phyloP scores from a whole-genome alignment of 2,113 vertebrate genomes.

The Illadopsis cleaveri region DNA sequence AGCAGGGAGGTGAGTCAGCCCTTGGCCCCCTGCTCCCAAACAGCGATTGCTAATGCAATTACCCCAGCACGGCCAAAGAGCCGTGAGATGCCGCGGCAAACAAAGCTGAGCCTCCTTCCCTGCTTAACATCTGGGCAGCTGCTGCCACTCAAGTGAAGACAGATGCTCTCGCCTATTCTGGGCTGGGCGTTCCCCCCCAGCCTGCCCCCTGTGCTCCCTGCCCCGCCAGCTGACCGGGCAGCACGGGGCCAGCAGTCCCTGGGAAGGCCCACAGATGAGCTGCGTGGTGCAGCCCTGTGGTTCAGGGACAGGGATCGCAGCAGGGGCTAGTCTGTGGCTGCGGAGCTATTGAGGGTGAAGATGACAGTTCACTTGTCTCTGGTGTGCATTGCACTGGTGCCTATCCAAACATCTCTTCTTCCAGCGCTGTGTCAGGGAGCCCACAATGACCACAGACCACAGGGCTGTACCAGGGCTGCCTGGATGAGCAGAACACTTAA shows the following conservation, averaged over 20 bases:
- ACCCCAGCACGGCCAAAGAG: conserved; percentile 45
- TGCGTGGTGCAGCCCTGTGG: background rate
- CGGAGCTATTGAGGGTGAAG: background rate
- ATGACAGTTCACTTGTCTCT: background rate
- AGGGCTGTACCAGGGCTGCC: background rate
- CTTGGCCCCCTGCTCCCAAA: conserved; percentile 69
- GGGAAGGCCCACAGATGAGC: background rate
- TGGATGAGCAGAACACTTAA: background rate
- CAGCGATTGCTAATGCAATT: conserved; percentile 51
- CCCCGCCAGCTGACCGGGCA: fast-evolving
- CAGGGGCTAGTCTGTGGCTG: background rate
- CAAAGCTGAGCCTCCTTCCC: background rate
- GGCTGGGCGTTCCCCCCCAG: background rate
- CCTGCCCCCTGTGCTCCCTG: background rate
- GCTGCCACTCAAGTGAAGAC: background rate
- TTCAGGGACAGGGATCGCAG: background rate
- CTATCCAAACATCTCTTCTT: background rate
- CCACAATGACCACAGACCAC: background rate
- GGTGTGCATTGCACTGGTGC: fast-evolving
- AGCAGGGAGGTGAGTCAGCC: conserved; percentile 75
- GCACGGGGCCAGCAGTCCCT: background rate
- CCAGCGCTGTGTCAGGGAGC: background rate
- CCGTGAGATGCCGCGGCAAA: background rate
- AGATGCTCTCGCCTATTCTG: background rate
- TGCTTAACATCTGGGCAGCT: conserved; percentile 34